Evolutionary conservation across 2,113 vertebrate genomes (phyloP).

Genomic region (Bubalus kerabau): DNA sequence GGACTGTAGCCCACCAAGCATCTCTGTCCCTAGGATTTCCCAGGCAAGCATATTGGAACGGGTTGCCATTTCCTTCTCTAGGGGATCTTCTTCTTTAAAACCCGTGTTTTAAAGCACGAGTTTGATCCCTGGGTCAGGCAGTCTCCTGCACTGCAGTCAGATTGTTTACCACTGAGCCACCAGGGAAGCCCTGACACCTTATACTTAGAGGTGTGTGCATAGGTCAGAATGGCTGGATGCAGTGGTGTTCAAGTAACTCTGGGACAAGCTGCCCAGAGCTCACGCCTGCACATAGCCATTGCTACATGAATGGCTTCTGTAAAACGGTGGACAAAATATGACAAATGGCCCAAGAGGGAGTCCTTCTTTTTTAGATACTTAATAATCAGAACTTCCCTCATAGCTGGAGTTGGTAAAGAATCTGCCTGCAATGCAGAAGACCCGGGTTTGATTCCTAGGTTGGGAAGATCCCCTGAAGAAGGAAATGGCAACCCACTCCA

Average conservation of each 20-base stretch:
- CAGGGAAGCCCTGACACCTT: background rate
- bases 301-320: background rate
- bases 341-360: background rate
- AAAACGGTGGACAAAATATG: background rate
- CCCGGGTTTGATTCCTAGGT: fast-evolving
- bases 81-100: background rate
- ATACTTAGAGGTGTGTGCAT: background rate
- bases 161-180: background rate
- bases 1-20: background rate
- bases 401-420: background rate
- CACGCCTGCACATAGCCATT: fast-evolving
- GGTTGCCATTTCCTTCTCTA: background rate
- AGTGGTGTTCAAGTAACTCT: too few relatives aligned
- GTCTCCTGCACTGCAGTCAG: background rate
- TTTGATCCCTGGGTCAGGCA: background rate
- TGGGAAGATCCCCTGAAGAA: background rate
- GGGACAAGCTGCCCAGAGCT: background rate
- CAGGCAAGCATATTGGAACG: background rate
- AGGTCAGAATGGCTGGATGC: background rate
- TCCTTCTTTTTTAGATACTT: background rate
- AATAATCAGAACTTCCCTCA: background rate
- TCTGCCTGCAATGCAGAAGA: background rate
- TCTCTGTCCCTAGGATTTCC: background rate
- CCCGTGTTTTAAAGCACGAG: fast-evolving
- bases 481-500: background rate